Percentiles rank a stretch among this genome's conserved stretches.
Evolutionary conservation across 2,113 vertebrate genomes (phyloP).

Genomic region (Strix uralensis): DNA sequence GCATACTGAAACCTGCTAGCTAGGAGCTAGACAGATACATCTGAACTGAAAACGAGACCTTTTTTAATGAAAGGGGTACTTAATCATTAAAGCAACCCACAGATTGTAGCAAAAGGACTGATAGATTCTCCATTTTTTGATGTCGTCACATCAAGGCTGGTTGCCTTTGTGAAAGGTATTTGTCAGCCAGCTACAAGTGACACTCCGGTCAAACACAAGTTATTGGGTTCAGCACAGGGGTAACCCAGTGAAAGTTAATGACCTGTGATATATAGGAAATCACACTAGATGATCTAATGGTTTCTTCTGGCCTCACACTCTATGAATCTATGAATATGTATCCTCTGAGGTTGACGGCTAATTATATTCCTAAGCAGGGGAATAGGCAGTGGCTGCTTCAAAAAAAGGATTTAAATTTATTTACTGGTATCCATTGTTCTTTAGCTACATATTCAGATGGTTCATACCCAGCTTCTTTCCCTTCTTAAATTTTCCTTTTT

Average conservation of each 20-base stretch:
- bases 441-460: background rate
- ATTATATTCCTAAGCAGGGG: background rate
- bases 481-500: background rate
- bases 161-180: background rate
- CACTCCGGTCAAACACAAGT: background rate
- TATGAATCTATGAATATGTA: conserved; percentile 51
- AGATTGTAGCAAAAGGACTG: background rate
- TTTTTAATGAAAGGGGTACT: background rate
- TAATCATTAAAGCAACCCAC: background rate
- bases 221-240: conserved; percentile 47
- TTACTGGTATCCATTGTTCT: background rate
- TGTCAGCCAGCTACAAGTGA: background rate
- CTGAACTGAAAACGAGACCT: background rate
- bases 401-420: background rate
- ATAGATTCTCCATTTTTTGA: background rate
- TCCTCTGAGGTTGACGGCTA: conserved; percentile 35
- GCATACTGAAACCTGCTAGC: background rate
- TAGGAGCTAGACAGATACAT: background rate
- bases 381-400: background rate
- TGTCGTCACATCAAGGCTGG: rapidly evolving
- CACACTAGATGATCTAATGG: conserved; percentile 60
- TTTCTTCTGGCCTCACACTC: conserved; percentile 49
- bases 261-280: conserved; percentile 59
- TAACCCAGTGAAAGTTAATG: conserved; percentile 63
- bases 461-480: background rate